Percentiles rank a stretch among this genome's conserved stretches.
These are phyloP conservation scores for Cyclopterus lumpus DNA, from an alignment of 2,797 vertebrate species.

Conservation along the genomic window DNA sequence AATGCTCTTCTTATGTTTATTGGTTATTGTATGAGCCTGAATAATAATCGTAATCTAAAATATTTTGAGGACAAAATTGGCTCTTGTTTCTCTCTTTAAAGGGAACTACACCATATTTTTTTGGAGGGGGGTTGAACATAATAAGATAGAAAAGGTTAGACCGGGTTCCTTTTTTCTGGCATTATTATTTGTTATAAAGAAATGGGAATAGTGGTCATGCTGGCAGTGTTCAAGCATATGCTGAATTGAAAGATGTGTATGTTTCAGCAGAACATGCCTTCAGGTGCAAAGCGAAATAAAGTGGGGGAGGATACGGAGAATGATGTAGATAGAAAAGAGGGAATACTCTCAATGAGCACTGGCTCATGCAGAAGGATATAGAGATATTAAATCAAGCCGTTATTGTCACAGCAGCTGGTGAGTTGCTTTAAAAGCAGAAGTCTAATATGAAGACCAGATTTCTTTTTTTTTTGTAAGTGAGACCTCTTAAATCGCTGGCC, in stretches of 20 bases:
- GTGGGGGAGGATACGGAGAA: conserved; percentile 34
- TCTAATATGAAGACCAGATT: conserved; percentile 83
- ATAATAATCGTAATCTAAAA: conserved; percentile 6
- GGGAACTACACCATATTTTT: background rate
- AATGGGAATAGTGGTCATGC: conserved; percentile 1
- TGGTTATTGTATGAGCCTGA: conserved; percentile 13
- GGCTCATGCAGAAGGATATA: conserved; percentile 41
- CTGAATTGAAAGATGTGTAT: conserved; percentile 39
- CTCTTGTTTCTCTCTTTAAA: conserved; percentile 9
- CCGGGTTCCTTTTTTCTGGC: background rate
- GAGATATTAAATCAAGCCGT: conserved; percentile 62
- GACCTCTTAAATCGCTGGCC: conserved; percentile 20
- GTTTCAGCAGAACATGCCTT: conserved; percentile 55
- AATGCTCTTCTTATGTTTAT: background rate
- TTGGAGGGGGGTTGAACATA: background rate
- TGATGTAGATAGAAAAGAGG: conserved; percentile 32
- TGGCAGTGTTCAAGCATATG: background rate
- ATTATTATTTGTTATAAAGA: background rate
- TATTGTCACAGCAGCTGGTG: conserved; percentile 81
- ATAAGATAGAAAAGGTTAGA: background rate
- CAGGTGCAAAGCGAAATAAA: conserved; percentile 52
- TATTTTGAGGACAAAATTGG: conserved; percentile 18
- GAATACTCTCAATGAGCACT: conserved; percentile 39
- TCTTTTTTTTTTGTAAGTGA: conserved; percentile 86
- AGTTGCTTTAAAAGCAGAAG: conserved; percentile 82